Conservation (phyloP, 2,113 vertebrate genomes). For the Girardinichthys multiradiatus region DNA sequence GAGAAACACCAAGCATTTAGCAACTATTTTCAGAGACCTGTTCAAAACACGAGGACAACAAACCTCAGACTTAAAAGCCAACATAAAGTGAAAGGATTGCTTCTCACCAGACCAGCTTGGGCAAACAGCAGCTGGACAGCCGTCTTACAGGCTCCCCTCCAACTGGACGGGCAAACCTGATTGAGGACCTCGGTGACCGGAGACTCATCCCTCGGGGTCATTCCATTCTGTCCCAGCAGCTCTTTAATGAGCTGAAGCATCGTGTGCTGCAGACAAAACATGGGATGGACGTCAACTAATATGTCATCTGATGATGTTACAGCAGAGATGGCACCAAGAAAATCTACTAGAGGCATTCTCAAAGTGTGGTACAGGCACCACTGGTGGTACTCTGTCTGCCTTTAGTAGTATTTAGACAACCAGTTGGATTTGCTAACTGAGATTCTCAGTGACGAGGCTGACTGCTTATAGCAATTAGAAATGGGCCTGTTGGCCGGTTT, state of each 20-base stretch:
- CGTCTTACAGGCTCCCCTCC: conserved; percentile 98
- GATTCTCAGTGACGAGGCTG: too few relatives aligned
- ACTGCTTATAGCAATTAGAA: too few relatives aligned
- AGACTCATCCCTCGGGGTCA: conserved; percentile 87
- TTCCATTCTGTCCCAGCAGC: conserved; percentile 89
- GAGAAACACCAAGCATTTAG: conserved; percentile 25
- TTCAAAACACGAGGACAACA: neutral
- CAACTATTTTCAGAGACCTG: conserved; percentile 24
- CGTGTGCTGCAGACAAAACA: conserved; percentile 83
- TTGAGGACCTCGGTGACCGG: conserved; percentile 96
- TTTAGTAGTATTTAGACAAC: too few relatives aligned
- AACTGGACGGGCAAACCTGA: conserved; percentile 97
- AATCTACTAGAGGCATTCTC: neutral
- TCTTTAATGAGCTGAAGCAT: conserved; percentile 97
- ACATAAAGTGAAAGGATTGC: neutral
- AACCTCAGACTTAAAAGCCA: neutral
- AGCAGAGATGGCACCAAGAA: neutral
- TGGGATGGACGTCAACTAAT: conserved; percentile 4
- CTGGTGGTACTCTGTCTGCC: too few relatives aligned
- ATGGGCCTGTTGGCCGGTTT: too few relatives aligned
- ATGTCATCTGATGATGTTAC: conserved; percentile 6
- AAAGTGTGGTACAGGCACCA: too few relatives aligned
- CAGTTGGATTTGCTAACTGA: too few relatives aligned
- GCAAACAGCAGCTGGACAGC: conserved; percentile 96
- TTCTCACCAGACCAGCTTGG: conserved; percentile 96